Evolutionary conservation across 2,797 vertebrate species (phyloP).

Genomic region (Austrolebias charrua): DNA sequence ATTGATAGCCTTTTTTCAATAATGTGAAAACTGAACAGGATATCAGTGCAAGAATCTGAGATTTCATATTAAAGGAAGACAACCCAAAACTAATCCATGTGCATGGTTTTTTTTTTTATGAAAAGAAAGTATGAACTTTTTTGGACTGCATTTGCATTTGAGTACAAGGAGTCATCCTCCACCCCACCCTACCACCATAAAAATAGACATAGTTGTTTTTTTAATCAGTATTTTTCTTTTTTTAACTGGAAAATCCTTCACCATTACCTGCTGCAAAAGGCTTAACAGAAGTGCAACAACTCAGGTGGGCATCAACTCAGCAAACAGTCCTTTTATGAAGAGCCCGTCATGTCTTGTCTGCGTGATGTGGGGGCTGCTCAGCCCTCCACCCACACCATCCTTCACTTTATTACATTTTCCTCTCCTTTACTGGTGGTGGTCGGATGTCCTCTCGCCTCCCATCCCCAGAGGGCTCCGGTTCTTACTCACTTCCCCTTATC

Average conservation of each 20-base stretch:
- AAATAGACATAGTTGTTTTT: not conserved
- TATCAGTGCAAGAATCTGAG: too few relatives aligned
- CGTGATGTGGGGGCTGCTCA: constrained; percentile 23
- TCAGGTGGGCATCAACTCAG: not conserved
- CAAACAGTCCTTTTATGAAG: constrained; percentile 28
- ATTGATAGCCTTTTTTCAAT: too few relatives aligned
- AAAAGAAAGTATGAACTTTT: too few relatives aligned
- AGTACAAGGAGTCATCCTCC: too few relatives aligned
- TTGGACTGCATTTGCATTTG: too few relatives aligned
- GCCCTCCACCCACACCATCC: constrained; percentile 44
- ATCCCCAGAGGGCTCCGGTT: constrained; percentile 60
- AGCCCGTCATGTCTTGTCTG: constrained; percentile 35
- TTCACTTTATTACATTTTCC: constrained; percentile 35
- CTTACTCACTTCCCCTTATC: constrained; percentile 71
- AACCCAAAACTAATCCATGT: too few relatives aligned
- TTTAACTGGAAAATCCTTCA: not conserved
- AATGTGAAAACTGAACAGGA: too few relatives aligned
- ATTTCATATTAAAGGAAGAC: too few relatives aligned
- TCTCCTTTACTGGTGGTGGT: constrained; percentile 44
- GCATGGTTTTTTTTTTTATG: too few relatives aligned
- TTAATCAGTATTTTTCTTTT: not conserved
- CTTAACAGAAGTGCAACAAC: constrained; percentile 10
- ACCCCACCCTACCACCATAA: too few relatives aligned
- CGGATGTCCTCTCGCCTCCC: constrained; percentile 69
- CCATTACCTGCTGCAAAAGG: not conserved